Evolutionary conservation across 2,113 vertebrate genomes (phyloP), one percentile per base, ranked within the genome.

Genomic region (Brachirus orientalis): DNA sequence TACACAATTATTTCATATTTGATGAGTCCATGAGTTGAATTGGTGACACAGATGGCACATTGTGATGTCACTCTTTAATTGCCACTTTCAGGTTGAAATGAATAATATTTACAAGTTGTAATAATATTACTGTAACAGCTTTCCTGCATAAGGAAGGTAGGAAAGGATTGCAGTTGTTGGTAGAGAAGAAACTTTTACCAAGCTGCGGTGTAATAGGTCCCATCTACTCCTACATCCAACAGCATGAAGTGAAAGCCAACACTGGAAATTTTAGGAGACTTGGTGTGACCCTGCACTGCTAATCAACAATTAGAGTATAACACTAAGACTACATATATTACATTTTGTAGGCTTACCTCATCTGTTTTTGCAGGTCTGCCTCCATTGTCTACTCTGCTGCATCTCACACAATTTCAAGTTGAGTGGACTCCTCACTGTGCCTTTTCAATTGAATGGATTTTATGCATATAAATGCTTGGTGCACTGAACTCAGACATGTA

Each of bases 231-330:
- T 9, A 13, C 0, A 5, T 35, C 44, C 52, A n/a, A 53, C 46
- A 61, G 22, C 17, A 44, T 1, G 0, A 33, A n/a, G 14, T 55
- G 46, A 61, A 54, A 66, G 66, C 35, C 10, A 9, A 17, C 61
- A 47, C 38, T 54, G 67, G 37, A 51, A 16, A 43, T 72, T 60
- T 20, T 44, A n/a, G 47, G 12, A 62, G 67, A 18, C 37, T n/a
- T 81, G 64, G 78, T 47, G 48, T 60, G 22, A 55, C 57, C 58
- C 22, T 28, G 35, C 51, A 35, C 36, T 38, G 40, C 79, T 60
- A 38, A 67, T 80, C 67, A 75, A 55, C 38, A 63, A 40, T 43
- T 28, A 35, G 19, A 57, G 43, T 18, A 55, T 69, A 40, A 47
- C 64, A 60, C 8, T 40, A 28, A 1, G 3, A 12, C 38, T 41